Conservation (phyloP, 2,888 invertebrate genomes). For the Heliconius ismenius region DNA sequence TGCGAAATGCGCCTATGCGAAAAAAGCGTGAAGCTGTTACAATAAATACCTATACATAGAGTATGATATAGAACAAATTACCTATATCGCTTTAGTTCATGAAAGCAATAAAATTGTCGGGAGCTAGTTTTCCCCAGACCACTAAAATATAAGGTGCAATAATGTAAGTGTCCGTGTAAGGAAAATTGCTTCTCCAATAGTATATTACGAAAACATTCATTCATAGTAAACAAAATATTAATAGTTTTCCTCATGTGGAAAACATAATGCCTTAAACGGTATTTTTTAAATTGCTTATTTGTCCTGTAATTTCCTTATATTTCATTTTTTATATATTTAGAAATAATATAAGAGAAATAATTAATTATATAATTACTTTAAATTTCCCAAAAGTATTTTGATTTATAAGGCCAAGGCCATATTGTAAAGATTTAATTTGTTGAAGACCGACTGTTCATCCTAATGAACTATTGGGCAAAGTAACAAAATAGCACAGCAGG, state of each 20-base stretch:
- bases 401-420: too few relatives aligned
- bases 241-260: not conserved
- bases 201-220: conserved; percentile 3
- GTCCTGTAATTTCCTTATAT: not conserved
- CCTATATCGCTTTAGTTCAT: conserved; percentile 7
- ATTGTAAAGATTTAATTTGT: too few relatives aligned
- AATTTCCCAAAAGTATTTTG: too few relatives aligned
- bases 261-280: not conserved
- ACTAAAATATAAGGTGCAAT: conserved; percentile 43
- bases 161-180: conserved; percentile 38
- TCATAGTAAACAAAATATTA: conserved; percentile 3
- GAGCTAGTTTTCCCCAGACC: conserved; percentile 42
- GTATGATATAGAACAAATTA: conserved; percentile 3
- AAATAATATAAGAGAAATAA: too few relatives aligned
- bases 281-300: not conserved
- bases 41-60: not conserved
- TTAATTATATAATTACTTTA: too few relatives aligned
- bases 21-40: not conserved
- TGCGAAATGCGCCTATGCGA: not conserved
- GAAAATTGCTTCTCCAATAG: conserved; percentile 33
- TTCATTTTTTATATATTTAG: too few relatives aligned
- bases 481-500: too few relatives aligned
- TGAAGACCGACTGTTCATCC: too few relatives aligned
- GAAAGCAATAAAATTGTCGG: conserved; percentile 37
- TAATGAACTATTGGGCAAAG: too few relatives aligned